Percentiles rank a stretch among this genome's conserved stretches.
Evolutionary conservation across 2,797 vertebrate species (phyloP).

Genomic region (Lagocephalus sceleratus): DNA sequence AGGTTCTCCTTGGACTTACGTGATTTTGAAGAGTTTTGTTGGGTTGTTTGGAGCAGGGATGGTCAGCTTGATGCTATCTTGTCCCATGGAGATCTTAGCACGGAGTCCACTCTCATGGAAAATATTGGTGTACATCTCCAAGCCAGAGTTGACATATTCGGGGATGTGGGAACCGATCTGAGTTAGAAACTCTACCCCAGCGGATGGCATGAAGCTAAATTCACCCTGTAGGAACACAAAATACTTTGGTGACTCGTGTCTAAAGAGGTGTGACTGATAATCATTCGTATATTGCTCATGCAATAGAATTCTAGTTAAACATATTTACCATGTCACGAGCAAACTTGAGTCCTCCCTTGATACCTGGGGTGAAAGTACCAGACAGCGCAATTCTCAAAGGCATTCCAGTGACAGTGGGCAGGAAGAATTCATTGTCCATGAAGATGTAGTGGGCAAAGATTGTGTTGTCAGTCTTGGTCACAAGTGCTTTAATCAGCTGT

Average conservation of each 20-base stretch:
- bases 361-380: conserved; percentile 86
- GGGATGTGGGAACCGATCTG: conserved; percentile 83
- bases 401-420: conserved; percentile 88
- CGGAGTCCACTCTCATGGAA: conserved; percentile 87
- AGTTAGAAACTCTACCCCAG: conserved; percentile 86
- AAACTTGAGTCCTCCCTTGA: conserved; percentile 79
- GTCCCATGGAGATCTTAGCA: conserved; percentile 73
- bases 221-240: conserved; percentile 59
- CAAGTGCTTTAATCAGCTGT: conserved; percentile 79
- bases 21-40: conserved; percentile 83
- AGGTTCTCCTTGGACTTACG: conserved; percentile 64
- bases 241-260: background rate
- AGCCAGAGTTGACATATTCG: conserved; percentile 80
- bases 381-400: conserved; percentile 86
- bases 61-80: conserved; percentile 80
- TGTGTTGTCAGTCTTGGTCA: conserved; percentile 77
- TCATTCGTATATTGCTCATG: background rate
- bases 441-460: conserved; percentile 94
- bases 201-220: conserved; percentile 82
- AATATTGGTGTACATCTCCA: conserved; percentile 87
- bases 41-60: conserved; percentile 79
- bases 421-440: conserved; percentile 92
- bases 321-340: conserved; percentile 69
- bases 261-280: background rate
- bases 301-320: background rate